These are phyloP conservation scores for Falco columbarius DNA, from an alignment of 2,797 vertebrate species.

Conservation along the genomic window DNA sequence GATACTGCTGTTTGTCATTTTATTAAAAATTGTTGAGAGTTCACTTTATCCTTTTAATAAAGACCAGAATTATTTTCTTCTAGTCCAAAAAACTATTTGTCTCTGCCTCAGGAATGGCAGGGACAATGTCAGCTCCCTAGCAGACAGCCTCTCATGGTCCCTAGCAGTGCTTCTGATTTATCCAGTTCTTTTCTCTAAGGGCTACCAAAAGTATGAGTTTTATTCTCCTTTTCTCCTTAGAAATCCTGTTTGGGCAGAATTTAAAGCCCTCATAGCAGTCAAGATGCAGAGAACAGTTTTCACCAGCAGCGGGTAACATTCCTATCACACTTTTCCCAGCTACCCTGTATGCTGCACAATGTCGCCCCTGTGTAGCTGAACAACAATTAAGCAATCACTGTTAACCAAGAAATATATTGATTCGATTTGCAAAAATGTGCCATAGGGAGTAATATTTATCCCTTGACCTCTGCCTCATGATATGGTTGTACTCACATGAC, in stretches of 20 bases:
- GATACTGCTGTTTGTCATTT: not conserved
- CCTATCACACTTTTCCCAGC: not conserved
- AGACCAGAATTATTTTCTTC: not conserved
- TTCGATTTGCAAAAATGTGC: not conserved
- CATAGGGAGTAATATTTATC: not conserved
- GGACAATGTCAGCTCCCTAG: not conserved
- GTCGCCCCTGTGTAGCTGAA: not conserved
- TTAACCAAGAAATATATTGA: not conserved
- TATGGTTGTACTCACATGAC: not conserved
- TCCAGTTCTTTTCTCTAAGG: not conserved
- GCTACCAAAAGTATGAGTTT: not conserved
- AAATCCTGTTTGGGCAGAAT: not conserved
- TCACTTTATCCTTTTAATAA: conserved; percentile 2
- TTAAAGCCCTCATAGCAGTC: not conserved
- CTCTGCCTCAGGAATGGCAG: not conserved
- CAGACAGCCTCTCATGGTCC: not conserved
- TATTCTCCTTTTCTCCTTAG: not conserved
- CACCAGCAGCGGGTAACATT: not conserved
- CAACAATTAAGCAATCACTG: not conserved
- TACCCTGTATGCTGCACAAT: not conserved
- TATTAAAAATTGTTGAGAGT: conserved; percentile 23
- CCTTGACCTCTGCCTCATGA: not conserved
- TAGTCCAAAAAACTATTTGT: not conserved
- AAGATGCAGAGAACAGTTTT: not conserved
- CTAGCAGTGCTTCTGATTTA: not conserved